Evolutionary conservation across 2,797 vertebrate genomes (phyloP), one percentile per base, ranked within the genome.

Genomic region (Sebastolobus alascanus): DNA sequence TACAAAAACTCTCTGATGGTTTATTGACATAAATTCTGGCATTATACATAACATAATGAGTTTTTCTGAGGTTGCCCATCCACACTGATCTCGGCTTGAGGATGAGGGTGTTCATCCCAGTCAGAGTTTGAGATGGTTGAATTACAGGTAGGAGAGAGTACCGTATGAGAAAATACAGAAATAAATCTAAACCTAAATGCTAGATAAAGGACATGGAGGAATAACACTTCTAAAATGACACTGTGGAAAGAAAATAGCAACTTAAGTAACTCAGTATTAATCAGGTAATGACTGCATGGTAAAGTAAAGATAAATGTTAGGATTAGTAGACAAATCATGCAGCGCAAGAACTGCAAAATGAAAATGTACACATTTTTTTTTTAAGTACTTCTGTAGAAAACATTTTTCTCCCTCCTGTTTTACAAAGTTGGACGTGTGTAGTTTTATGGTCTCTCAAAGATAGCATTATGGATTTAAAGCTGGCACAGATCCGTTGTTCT

Each of bases 391-490:
- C n/a, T 65, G n/a, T 22, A 12, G 20, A 3, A 31, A 66, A 52
- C 18, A 52, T 20, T 2, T 61, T 35, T 35, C 31, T n/a, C 20
- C 12, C 31, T 63, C 3, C 4, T 22, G 4, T 68, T 64, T 72
- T 40, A 38, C 31, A 56, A 22, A 58, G 50, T 66, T 67, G 10
- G 18, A 70, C 60, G 33, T 13, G 6, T 73, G 35, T 68, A 59
- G 64, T 77, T 75, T 58, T 33, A 75, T 61, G 56, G 18, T n/a
- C 7, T 71, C 33, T 77, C 46, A 82, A 66, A 79, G 43, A 69
- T 67, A 63, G 6, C 35, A 70, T 74, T 59, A 55, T 71, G 20
- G 63, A 80, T 86, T 92, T 89, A 83, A 89, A 86, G 88, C 66
- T 78, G 63, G 35, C 75, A 77, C 56, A 61, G 73, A 85, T 86